These are phyloP conservation scores for Eucidaris tribuloides DNA, from an alignment of 35 echinoderm and acorn worm species.

Conservation along the genomic window DNA sequence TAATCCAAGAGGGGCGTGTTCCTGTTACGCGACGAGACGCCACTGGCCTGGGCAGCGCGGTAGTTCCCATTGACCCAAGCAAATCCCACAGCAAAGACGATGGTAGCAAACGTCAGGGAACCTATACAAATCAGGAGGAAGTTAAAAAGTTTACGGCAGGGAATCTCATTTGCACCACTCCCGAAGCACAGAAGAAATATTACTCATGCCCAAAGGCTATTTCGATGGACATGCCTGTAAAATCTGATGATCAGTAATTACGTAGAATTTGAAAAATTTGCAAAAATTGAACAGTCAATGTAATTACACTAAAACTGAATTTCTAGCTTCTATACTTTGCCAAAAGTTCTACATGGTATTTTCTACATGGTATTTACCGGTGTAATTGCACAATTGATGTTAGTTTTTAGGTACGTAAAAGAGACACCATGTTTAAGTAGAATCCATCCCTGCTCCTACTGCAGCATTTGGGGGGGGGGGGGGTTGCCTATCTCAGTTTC, in stretches of 20 bases:
- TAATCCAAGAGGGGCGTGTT: slow-evolving; percentile 49
- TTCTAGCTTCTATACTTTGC: too few species aligned
- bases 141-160: background rate
- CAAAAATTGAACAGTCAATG: background rate
- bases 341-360: background rate
- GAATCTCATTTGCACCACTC: too few species aligned
- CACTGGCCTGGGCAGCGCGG: slow-evolving; percentile 37
- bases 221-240: too few species aligned
- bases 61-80: slow-evolving; percentile 75
- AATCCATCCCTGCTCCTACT: too few species aligned
- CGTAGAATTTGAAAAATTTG: too few species aligned
- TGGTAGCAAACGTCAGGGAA: background rate
- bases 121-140: slow-evolving; percentile 3
- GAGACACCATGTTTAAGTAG: too few species aligned
- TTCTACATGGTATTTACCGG: background rate
- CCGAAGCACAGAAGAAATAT: background rate
- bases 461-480: too few species aligned
- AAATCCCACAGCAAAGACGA: slow-evolving; percentile 38
- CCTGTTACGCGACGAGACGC: background rate
- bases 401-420: background rate
- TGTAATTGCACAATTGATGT: background rate
- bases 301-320: too few species aligned
- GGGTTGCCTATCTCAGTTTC: too few species aligned
- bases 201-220: background rate
- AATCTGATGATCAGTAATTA: too few species aligned